Evolutionary conservation across 92 coral and sea anemone species (phyloP).

Genomic region (Chrysogorgia sp.): DNA sequence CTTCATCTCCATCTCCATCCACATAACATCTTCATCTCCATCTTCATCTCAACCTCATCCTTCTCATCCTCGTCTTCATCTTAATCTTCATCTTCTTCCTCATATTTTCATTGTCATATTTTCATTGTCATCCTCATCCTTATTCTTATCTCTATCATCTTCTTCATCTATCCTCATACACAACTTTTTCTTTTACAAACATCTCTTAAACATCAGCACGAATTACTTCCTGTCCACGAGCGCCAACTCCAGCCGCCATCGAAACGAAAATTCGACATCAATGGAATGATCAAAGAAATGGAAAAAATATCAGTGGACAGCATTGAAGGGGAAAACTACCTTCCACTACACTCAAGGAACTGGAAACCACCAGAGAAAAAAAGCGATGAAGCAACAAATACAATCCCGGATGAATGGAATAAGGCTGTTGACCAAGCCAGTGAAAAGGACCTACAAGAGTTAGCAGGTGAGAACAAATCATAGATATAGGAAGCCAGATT

Average conservation of each 20-base stretch:
- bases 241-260: slow-evolving; percentile 16
- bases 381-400: slow-evolving; percentile 1
- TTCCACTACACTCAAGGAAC: slow-evolving; percentile 16
- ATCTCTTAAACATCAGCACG: slow-evolving; percentile 2
- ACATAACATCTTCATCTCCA: too few species aligned
- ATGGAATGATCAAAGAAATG: slow-evolving; percentile 29
- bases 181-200: background rate
- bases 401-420: slow-evolving; percentile 31
- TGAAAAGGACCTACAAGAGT: slow-evolving; percentile 28
- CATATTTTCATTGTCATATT: too few species aligned
- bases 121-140: too few species aligned
- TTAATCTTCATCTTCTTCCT: too few species aligned
- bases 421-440: slow-evolving; percentile 15
- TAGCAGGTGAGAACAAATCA: slow-evolving; percentile 10
- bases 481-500: background rate
- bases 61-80: too few species aligned
- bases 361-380: background rate
- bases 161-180: background rate
- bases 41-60: too few species aligned
- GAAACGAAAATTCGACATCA: background rate
- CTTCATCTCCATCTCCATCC: too few species aligned
- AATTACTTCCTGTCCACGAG: slow-evolving; percentile 29
- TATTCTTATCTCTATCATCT: background rate
- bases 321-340: slow-evolving; percentile 40
- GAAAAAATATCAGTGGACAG: slow-evolving; percentile 37